Evolutionary conservation across 2,888 invertebrate species (phyloP).

Genomic region (Lycocerus yunnanus): DNA sequence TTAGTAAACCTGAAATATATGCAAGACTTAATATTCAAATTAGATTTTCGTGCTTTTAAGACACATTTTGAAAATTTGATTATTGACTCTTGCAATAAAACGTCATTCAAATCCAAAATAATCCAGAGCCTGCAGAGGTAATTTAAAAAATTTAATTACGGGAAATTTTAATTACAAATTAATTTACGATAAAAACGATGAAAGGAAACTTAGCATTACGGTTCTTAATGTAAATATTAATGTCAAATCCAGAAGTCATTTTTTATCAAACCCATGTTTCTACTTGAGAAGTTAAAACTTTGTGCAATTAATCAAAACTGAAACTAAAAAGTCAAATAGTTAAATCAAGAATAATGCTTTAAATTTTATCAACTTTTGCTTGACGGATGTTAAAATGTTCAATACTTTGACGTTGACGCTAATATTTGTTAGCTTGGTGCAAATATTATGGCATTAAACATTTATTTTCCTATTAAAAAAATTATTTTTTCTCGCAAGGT

Average conservation of each 20-base stretch:
- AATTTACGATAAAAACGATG: not conserved
- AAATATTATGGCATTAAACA: not conserved
- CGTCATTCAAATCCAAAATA: too few species aligned
- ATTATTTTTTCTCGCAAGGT: not conserved
- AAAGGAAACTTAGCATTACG: not conserved
- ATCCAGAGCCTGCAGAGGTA: not conserved
- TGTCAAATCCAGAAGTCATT: not conserved
- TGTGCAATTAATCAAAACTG: not conserved
- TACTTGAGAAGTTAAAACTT: not conserved
- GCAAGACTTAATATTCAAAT: slow-evolving; percentile 8
- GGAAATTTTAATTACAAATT: not conserved
- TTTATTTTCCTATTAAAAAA: not conserved
- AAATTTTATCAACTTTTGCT: not conserved
- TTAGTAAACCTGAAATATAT: slow-evolving; percentile 5
- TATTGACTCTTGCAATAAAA: not conserved
- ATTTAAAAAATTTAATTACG: not conserved
- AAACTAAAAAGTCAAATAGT: not conserved
- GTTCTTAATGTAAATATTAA: not conserved
- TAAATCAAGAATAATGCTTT: not conserved
- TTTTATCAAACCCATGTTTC: not conserved
- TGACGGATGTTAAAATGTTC: not conserved
- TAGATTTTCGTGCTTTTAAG: slow-evolving; percentile 3
- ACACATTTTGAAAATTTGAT: not conserved
- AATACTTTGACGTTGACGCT: not conserved
- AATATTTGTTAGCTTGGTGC: not conserved